Percentiles rank a stretch among this genome's conserved stretches.
Conservation (phyloP, 1,140 invertebrate genomes). For the Papilio xuthus region DNA sequence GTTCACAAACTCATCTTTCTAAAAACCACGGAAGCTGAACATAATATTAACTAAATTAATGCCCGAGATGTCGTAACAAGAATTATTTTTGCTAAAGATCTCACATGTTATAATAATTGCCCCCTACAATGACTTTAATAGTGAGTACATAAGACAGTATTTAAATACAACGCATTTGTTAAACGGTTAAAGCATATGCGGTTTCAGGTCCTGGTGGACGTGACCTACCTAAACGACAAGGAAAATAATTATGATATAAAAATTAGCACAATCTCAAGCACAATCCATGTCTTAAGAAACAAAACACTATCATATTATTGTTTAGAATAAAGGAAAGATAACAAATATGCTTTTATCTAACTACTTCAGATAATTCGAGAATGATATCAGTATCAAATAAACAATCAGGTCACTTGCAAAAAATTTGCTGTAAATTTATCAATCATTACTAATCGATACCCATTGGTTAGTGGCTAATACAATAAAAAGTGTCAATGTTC, state of each 20-base stretch:
- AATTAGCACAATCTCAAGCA: background rate
- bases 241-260: too few relatives aligned
- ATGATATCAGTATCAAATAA: conserved; percentile 5
- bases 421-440: background rate
- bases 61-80: background rate
- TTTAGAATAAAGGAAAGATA: background rate
- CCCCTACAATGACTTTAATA: too few relatives aligned
- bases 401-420: conserved; percentile 1
- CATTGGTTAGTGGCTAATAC: background rate
- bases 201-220: too few relatives aligned
- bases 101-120: background rate
- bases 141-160: too few relatives aligned
- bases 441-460: background rate
- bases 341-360: background rate
- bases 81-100: background rate
- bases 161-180: too few relatives aligned
- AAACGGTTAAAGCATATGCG: too few relatives aligned
- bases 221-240: too few relatives aligned
- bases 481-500: too few relatives aligned
- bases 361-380: background rate
- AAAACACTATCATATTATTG: background rate
- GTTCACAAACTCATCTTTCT: conserved; percentile 2
- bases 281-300: background rate
- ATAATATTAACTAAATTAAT: background rate
- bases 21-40: conserved; percentile 9